Evolutionary conservation across 1,140 invertebrate species (phyloP).

Genomic region (Pissodes strobi): DNA sequence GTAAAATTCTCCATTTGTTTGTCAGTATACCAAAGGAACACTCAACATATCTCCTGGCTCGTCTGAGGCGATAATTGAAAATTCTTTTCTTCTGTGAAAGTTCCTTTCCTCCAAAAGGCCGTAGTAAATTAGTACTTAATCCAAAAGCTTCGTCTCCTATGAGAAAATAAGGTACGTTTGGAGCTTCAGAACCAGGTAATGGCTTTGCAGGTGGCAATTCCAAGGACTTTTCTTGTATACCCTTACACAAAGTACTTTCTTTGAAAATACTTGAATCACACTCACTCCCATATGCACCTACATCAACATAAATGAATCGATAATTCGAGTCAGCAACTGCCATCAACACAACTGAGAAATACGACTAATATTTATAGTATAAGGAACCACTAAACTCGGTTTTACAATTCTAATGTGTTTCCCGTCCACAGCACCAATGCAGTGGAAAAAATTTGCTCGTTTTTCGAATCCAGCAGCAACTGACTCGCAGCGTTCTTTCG

Average conservation of each 20-base stretch:
- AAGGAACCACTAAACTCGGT: constrained; percentile 47
- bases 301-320: constrained; percentile 34
- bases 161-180: too few relatives aligned
- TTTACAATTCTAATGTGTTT: constrained; percentile 53
- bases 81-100: too few relatives aligned
- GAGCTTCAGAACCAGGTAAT: constrained; percentile 8
- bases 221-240: constrained; percentile 5
- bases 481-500: too few relatives aligned
- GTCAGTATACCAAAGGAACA: constrained; percentile 18
- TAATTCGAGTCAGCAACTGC: constrained; percentile 17
- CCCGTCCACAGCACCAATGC: too few relatives aligned
- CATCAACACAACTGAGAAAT: constrained; percentile 16
- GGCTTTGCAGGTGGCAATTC: constrained; percentile 4
- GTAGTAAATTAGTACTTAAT: constrained; percentile 15
- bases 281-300: constrained; percentile 55
- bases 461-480: constrained; percentile 33
- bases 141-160: too few relatives aligned
- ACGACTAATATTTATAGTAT: constrained; percentile 49
- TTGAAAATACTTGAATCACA: constrained; percentile 54
- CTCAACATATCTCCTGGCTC: constrained; percentile 6
- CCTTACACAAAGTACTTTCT: constrained; percentile 28
- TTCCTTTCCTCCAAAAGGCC: too few relatives aligned
- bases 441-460: constrained; percentile 49
- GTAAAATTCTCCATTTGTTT: constrained; percentile 23
- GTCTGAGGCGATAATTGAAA: too few relatives aligned